Evolutionary conservation across 2,113 vertebrate species (phyloP), one percentile per base, ranked within the genome.

Genomic region (Dicrurus megarhynchus): DNA sequence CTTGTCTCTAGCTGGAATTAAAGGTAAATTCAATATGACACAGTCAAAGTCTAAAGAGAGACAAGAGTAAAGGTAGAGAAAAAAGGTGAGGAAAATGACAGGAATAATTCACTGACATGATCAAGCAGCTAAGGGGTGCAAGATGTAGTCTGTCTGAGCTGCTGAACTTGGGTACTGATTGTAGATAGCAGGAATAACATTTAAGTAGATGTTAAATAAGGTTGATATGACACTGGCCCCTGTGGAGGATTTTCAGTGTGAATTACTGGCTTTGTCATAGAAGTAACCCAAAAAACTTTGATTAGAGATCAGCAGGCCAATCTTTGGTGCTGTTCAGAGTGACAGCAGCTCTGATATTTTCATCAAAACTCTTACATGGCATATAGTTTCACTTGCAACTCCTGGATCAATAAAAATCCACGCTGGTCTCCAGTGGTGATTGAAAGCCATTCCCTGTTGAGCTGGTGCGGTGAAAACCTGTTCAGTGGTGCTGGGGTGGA

Each of bases 301-400:
- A 94, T 95, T 79, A 75, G 74, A 90, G 52, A 92, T 81, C 89
- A 93, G 74, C 60, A 90, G 85, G 82, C 32, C 85, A 84, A 68
- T 71, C 87, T 91, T 87, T 87, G 61, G 59, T 91, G 87, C 33
- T 94, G 81, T 41, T 50, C 80, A 83, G 65, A 87, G 33, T 83
- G 92, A 92, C 94, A 94, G 37, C 33, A 90, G 47, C 77, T 92
- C 83, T 96, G 94, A 95, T 96, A 92, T 96, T 95, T 96, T 93
- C 85, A 90, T 95, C 88, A 90, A 55, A 95, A 85, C 27, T 65
- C 74, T 80, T 85, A 75, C 60, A 70, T 86, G 95, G 73, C 83
- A 59, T 35, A 42, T 0, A 69, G 37, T 44, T 80, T 92, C 89
- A 68, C 46, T 61, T 71, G 82, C 32, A 80, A 13, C 70, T 64